phyloP scores from a whole-genome alignment of 2,113 vertebrate genomes.

The Fulica atra region DNA sequence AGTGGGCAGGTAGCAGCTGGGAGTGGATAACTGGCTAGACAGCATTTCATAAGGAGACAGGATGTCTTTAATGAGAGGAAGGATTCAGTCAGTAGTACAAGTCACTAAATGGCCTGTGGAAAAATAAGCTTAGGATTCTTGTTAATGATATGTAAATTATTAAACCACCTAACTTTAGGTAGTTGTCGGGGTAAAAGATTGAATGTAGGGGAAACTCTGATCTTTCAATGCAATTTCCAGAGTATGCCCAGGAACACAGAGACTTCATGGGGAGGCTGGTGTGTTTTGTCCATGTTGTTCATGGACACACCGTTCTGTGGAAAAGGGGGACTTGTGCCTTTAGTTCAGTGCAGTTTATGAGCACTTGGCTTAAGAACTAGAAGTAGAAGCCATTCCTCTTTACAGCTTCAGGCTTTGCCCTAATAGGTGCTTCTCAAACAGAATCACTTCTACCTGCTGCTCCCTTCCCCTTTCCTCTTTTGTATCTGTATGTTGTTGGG shows the following conservation, averaged over 20 bases:
- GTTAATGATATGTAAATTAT: background rate
- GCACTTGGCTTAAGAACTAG: background rate
- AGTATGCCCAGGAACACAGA: background rate
- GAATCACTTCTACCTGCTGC: background rate
- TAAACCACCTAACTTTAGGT: background rate
- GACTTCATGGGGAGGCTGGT: background rate
- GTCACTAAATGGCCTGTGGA: background rate
- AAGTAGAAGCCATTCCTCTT: background rate
- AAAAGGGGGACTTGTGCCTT: background rate
- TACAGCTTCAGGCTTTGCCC: background rate
- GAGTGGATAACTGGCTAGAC: background rate
- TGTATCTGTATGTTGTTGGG: accelerated
- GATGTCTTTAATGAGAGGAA: background rate
- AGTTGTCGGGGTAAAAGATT: background rate
- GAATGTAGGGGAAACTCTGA: background rate
- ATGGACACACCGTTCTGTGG: background rate
- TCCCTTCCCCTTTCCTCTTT: background rate
- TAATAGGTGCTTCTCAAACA: background rate
- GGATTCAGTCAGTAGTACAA: background rate
- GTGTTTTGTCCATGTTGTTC: background rate
- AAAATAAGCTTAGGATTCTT: background rate
- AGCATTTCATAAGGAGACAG: background rate
- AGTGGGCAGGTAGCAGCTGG: background rate
- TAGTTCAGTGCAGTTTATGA: background rate
- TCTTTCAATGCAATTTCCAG: background rate